Evolutionary conservation across 2,888 invertebrate species (phyloP).

Genomic region (Cephus spinipes): DNA sequence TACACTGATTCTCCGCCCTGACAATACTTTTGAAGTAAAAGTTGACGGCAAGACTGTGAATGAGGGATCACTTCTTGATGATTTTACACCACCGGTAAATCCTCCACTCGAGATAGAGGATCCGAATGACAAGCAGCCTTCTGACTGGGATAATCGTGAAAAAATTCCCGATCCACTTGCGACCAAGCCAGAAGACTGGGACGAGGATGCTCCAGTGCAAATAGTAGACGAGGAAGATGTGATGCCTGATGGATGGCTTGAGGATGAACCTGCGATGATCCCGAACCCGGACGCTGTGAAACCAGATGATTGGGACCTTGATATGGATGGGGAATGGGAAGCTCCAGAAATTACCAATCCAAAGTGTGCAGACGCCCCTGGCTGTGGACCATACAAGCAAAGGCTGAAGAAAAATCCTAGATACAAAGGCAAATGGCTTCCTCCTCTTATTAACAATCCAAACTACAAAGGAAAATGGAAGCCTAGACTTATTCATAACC

Average conservation of each 20-base stretch:
- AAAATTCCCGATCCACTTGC: conserved; percentile 92
- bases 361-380: conserved; percentile 78
- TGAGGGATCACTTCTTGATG: conserved; percentile 87
- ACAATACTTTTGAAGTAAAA: conserved; percentile 83
- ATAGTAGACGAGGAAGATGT: conserved; percentile 86
- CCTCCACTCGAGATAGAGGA: conserved; percentile 96
- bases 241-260: conserved; percentile 93
- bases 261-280: conserved; percentile 87
- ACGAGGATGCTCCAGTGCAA: conserved; percentile 92
- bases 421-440: conserved; percentile 94
- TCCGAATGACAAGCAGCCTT: conserved; percentile 85
- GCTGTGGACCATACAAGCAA: conserved; percentile 93
- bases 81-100: conserved; percentile 94
- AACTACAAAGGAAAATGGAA: conserved; percentile 97
- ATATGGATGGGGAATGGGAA: conserved; percentile 99
- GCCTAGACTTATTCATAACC: conserved; percentile 88
- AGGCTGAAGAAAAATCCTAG: conserved; percentile 89
- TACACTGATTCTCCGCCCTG: conserved; percentile 81
- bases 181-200: conserved; percentile 95
- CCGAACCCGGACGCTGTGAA: conserved; percentile 88
- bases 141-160: conserved; percentile 96
- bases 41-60: conserved; percentile 89
- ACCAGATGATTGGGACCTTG: conserved; percentile 96
- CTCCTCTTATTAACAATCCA: conserved; percentile 91
- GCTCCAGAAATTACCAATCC: conserved; percentile 94